Base-by-base conservation (phyloP, 92 coral and sea anemone species). In the Zoanthus sociatus region DNA sequence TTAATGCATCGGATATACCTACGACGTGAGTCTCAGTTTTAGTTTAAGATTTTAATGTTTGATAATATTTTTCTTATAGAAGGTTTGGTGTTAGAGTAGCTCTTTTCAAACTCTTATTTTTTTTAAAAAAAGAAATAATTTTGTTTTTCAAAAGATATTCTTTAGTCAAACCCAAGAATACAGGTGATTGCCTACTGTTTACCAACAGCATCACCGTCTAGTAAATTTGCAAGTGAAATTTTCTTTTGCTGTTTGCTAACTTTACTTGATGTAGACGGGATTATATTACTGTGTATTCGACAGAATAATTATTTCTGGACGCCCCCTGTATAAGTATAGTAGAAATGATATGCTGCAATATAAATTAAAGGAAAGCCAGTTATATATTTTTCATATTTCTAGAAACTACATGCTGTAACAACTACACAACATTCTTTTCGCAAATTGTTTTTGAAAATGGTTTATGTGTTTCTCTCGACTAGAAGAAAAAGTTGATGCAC, bases 141-240 rank as follows among this genome's bases (percentile, higher is more conserved):
- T 44, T 66, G 26, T 16, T 44, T n/a, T 66, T 81, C 61, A 66
- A 6, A 16, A 63, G 64, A 79, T 51, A 18, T 33, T 66, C 18
- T 26, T 14, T 6, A 42, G 58, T 67, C 50, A 31, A 47, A 32
- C 73, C 73, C 21, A 37, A 58, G 15, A 6, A 63, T 16, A 78
- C 20, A 78, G 71, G 69, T 42, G 53, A 60, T 58, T 3, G 11
- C 73, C 3, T 9, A 64, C 18, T 20, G 33, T 42, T 55, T 46
- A 30, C 73, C 66, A 64, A 45, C 85, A 58, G 72, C 75, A 44
- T 55, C 13, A 64, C 84, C 44, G 73, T 31, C 45, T 16, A 79
- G 45, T 2, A 31, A 64, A 79, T 81, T 64, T 81, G 85, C 63
- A 81, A 64, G 85, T 64, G 73, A 67, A 81, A 81, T 46, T 64